These are phyloP conservation scores for Phanerotoma sp. DNA, from an alignment of 2,888 invertebrate species.

Conservation along the genomic window DNA sequence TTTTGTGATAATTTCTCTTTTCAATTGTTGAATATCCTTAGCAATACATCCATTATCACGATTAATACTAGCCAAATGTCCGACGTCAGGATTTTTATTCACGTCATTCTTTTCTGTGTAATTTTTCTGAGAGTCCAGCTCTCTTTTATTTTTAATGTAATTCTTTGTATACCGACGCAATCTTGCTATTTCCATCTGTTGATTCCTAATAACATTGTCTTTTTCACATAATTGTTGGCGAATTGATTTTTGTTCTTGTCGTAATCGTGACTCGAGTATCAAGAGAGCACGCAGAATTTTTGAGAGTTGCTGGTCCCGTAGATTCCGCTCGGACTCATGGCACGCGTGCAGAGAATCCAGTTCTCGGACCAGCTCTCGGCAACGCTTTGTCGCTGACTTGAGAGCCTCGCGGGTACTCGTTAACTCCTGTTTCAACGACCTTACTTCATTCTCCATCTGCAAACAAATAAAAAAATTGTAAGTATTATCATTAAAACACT, in stretches of 20 bases:
- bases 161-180: constrained; percentile 61
- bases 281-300: constrained; percentile 71
- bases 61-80: constrained; percentile 17
- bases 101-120: constrained; percentile 63
- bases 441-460: constrained; percentile 68
- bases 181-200: constrained; percentile 69
- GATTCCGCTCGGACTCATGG: constrained; percentile 62
- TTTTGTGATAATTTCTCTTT: constrained; percentile 51
- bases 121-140: constrained; percentile 44
- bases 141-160: constrained; percentile 64
- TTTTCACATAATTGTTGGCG: constrained; percentile 69
- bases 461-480: constrained; percentile 50
- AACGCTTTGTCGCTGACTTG: constrained; percentile 66
- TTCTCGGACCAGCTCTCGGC: constrained; percentile 66
- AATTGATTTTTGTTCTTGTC: constrained; percentile 73
- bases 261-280: constrained; percentile 70
- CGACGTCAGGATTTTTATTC: constrained; percentile 57
- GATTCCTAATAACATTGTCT: constrained; percentile 70
- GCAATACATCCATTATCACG: constrained; percentile 40
- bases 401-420: constrained; percentile 69
- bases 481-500: neutral
- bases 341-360: constrained; percentile 46
- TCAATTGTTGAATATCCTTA: constrained; percentile 49
- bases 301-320: constrained; percentile 72
- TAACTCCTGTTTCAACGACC: constrained; percentile 61